These are phyloP conservation scores for Beroe forskalii DNA, from an alignment of 37 sponge, comb jelly and placozoan species.

Conservation along the genomic window DNA sequence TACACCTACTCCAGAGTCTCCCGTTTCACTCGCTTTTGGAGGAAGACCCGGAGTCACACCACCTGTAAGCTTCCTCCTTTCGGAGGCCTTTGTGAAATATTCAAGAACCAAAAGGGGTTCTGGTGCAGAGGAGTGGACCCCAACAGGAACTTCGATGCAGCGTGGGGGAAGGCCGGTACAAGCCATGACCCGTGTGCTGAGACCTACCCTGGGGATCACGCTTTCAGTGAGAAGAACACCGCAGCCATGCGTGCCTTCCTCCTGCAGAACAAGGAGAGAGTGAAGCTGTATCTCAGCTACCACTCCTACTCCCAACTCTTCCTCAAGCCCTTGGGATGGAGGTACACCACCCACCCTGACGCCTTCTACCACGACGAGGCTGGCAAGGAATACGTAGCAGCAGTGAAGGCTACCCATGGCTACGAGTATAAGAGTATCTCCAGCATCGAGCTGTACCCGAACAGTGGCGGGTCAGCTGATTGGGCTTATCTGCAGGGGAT, in stretches of 20 bases:
- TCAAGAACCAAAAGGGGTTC: not conserved
- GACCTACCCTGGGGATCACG: not conserved
- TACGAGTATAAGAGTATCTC: not conserved
- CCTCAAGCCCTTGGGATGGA: slow-evolving; percentile 31
- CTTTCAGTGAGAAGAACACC: slow-evolving; percentile 48
- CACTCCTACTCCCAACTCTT: slow-evolving; percentile 66
- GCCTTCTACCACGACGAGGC: not conserved
- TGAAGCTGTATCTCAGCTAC: slow-evolving; percentile 26
- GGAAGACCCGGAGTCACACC: slow-evolving; percentile 30
- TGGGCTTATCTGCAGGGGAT: not conserved
- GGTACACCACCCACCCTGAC: not conserved
- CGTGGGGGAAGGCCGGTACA: not conserved
- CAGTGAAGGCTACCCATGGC: not conserved
- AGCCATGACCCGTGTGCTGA: slow-evolving; percentile 25
- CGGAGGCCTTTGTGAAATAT: not conserved
- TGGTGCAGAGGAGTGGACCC: slow-evolving; percentile 32
- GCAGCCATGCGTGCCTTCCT: slow-evolving; percentile 2
- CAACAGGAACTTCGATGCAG: slow-evolving; percentile 59
- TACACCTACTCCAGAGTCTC: slow-evolving; percentile 9
- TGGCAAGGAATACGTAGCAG: not conserved
- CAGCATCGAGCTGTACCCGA: not conserved
- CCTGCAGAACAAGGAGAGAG: not conserved
- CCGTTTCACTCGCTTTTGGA: not conserved
- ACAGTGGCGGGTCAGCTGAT: not conserved
- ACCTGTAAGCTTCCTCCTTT: not conserved